Base-by-base conservation (phyloP, 2,888 invertebrate genomes). In the Ectemnius lituratus region DNA sequence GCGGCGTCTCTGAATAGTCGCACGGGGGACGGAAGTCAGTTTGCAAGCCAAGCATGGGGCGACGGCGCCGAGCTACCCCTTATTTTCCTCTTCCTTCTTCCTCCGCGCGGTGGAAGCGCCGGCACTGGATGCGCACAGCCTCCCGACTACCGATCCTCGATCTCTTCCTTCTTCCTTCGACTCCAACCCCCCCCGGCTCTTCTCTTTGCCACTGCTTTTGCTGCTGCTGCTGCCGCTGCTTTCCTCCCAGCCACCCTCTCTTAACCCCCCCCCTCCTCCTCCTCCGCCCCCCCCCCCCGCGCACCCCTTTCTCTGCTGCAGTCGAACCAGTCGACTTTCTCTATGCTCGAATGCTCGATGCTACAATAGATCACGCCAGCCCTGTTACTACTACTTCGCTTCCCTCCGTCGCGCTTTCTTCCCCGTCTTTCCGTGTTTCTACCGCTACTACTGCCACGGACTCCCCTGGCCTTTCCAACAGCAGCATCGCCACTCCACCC, bases 31-130 rank as follows among this genome's bases (percentile, higher is more conserved):
- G 90, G 90, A 90, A 90, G 90, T 90, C 88, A 84, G 88, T 90
- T 90, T 90, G 90, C 90, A 90, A 90, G 90, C 90, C 89, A 90
- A 90, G 90, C 90, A 90, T 85, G 85, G 86, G 86, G 84, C 84
- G 85, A 88, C 88, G 90, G 89, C 89, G 89, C 88, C 88, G 88
- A 80, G 81, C 86, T 87, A 87, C 87, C 88, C 87, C 88, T 88
- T 89, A 87, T 87, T 90, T 89, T 88, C 87, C 85, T 86, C 87
- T 84, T 86, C 84, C 85, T 84, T 84, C 82, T 78, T 81, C 82
- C 75, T 75, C 82, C 37, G 8, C 37, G 37, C 37, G 37, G 37
- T 8, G 70, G 65, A 68, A 70, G 67, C 65, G 76, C 76, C 82
- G 72, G 8, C 37, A 82, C 72, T 82, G 81, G 83, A 79, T 74